Conservation (phyloP, 2,797 vertebrate genomes). For the Sebastiscus tertius region DNA sequence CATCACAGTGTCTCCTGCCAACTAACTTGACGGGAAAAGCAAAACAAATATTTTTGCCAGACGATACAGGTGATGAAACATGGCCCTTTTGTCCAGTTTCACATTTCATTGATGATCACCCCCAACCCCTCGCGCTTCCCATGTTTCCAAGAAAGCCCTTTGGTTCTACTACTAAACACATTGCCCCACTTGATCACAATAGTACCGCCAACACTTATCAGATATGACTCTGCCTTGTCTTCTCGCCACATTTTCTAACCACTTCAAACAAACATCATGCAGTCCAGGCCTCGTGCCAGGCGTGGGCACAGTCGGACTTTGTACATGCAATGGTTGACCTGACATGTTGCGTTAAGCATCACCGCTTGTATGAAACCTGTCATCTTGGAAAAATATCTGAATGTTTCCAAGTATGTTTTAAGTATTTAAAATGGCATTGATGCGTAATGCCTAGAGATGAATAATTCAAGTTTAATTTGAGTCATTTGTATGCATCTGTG, state of each 20-base stretch:
- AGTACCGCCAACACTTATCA: slow-evolving; percentile 30
- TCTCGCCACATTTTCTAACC: slow-evolving; percentile 52
- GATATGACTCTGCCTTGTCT: slow-evolving; percentile 30
- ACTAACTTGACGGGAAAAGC: slow-evolving; percentile 29
- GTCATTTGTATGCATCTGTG: slow-evolving; percentile 20
- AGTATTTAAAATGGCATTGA: slow-evolving; percentile 22
- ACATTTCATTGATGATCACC: slow-evolving; percentile 21
- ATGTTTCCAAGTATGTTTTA: slow-evolving; percentile 7
- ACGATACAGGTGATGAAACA: slow-evolving; percentile 37
- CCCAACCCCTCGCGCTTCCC: background rate
- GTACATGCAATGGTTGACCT: slow-evolving; percentile 40
- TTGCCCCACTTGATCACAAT: slow-evolving; percentile 48
- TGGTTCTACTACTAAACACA: slow-evolving; percentile 39
- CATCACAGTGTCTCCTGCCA: slow-evolving; percentile 26
- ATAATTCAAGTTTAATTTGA: slow-evolving; percentile 39
- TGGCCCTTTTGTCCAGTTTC: slow-evolving; percentile 33
- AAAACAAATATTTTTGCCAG: slow-evolving; percentile 40
- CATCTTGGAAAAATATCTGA: slow-evolving; percentile 21
- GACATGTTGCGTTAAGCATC: slow-evolving; percentile 33
- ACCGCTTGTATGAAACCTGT: slow-evolving; percentile 8
- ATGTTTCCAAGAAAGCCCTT: slow-evolving; percentile 33
- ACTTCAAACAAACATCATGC: slow-evolving; percentile 56
- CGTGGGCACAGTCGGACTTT: slow-evolving; percentile 32
- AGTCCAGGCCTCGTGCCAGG: slow-evolving; percentile 36
- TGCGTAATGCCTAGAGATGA: slow-evolving; percentile 22